These are phyloP conservation scores for Xenopus borealis DNA, from an alignment of 2,113 vertebrate species.

Conservation along the genomic window DNA sequence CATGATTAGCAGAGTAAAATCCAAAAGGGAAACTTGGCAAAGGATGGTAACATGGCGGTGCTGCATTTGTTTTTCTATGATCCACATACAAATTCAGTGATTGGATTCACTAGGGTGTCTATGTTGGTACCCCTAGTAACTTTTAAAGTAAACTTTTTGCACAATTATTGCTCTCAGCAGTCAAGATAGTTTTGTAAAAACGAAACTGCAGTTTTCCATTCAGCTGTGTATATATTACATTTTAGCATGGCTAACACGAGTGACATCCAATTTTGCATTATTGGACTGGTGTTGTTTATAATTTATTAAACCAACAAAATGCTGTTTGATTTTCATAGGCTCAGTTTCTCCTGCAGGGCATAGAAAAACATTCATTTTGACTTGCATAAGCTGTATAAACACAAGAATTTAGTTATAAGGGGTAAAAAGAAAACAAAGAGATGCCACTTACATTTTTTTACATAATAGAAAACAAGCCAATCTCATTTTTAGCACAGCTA, in stretches of 20 bases:
- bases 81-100: too few species aligned
- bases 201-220: conserved; percentile 34
- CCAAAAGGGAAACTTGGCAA: too few species aligned
- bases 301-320: conserved; percentile 52
- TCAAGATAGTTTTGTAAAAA: conserved; percentile 49
- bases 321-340: conserved; percentile 53
- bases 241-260: conserved; percentile 34
- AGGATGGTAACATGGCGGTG: too few species aligned
- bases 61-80: too few species aligned
- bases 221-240: conserved; percentile 15
- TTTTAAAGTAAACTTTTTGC: conserved; percentile 40
- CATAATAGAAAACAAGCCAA: not conserved
- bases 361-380: conserved; percentile 56
- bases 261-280: conserved; percentile 46
- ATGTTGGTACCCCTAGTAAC: too few species aligned
- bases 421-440: conserved; percentile 45
- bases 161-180: conserved; percentile 27
- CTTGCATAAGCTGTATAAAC: conserved; percentile 55
- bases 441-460: conserved; percentile 46
- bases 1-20: too few species aligned
- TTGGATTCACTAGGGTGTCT: too few species aligned
- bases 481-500: not conserved
- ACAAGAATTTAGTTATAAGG: conserved; percentile 47
- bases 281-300: conserved; percentile 51
- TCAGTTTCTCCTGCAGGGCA: conserved; percentile 49